Evolutionary conservation across 2,888 invertebrate genomes (phyloP), one percentile per base, ranked within the genome.

Genomic region (Lamellibrachia columna): DNA sequence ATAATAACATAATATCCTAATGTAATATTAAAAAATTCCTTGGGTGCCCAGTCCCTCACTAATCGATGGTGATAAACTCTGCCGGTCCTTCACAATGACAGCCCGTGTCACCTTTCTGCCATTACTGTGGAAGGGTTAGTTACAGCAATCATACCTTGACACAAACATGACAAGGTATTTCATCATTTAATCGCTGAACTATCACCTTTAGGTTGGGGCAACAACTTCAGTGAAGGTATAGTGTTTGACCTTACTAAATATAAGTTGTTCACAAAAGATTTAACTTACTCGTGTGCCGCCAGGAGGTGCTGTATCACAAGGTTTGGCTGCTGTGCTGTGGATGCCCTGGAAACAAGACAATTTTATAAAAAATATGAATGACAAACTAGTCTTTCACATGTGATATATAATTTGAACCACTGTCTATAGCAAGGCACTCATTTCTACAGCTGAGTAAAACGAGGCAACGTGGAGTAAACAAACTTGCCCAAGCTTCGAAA

Each of bases 281-380:
- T 75, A 75, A 75, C 75, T 75, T n/a, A 75, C 75, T 75, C 75
- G 75, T 75, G 75, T 22, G 75, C 75, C 75, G 75, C 75, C 75
- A 75, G 75, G 75, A 75, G 75, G 75, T 75, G 75, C 75, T 75
- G 75, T 75, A 75, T 75, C 75, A 75, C 75, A 22, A 75, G 75
- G 75, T 75, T 75, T 75, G 75, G 75, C 22, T 75, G 75, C 75
- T 75, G 75, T 22, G 75, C 75, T 11, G 75, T 22, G 3, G 75
- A 22, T 75, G 75, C 75, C 75, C 75, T 75, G 75, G 75, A 75
- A 75, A 75, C 75, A 22, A 75, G n/a, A 75, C 3, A 6, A 75
- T 15, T 22, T 6, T 6, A 22, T 75, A 22, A 22, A 75, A 75
- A 40, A 40, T 40, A 40, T 40, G 40, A 40, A 40, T 40, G 40